Evolutionary conservation across 1,140 invertebrate genomes (phyloP), one percentile per base, ranked within the genome.

Genomic region (Asobara japonica): DNA sequence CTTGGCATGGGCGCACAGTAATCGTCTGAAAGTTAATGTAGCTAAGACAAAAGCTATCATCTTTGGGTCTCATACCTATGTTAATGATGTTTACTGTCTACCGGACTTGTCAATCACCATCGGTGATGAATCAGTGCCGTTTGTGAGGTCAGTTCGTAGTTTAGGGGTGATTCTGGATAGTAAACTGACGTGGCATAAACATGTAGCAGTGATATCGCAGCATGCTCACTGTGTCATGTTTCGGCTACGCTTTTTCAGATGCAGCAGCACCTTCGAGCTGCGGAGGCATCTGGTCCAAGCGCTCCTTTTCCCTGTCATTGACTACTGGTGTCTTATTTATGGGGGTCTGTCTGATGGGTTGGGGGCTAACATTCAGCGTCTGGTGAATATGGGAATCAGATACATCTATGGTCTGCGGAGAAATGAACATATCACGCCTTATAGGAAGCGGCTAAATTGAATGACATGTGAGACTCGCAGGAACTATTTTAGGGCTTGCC

Each of bases 271-370:
- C n/a, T 18, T 41, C 13, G 13, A 5, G 1, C n/a, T 67, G 25
- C 29, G 33, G 6, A 67, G 13, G 11, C 11, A 67, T 11, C 30
- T 67, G 25, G 25, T 45, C 6, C 2, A n/a, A 4, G 25, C 65
- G 2, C 33, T 67, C 3, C 16, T 67, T 2, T 41, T 38, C 8
- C 65, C 33, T 11, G 7, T 6, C 7, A 38, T 67, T 13, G 65
- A 67, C 33, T 67, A 67, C 33, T 67, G 65, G 13, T 67, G 65
- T 27, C 25, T 67, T 16, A 18, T 67, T 2, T 67, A 38, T 36
- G n/a, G 36, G 20, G 65, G 22, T 18, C 16, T 67, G 18, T 33
- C 65, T 25, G 33, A 45, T 20, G 65, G 41, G 22, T 22, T 67
- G 2, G 10, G 10, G 6, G 2, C 13, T 4, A 65, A 65, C 6